These are phyloP conservation scores for Tetrao urogallus DNA, from an alignment of 2,113 vertebrate species.

Conservation along the genomic window DNA sequence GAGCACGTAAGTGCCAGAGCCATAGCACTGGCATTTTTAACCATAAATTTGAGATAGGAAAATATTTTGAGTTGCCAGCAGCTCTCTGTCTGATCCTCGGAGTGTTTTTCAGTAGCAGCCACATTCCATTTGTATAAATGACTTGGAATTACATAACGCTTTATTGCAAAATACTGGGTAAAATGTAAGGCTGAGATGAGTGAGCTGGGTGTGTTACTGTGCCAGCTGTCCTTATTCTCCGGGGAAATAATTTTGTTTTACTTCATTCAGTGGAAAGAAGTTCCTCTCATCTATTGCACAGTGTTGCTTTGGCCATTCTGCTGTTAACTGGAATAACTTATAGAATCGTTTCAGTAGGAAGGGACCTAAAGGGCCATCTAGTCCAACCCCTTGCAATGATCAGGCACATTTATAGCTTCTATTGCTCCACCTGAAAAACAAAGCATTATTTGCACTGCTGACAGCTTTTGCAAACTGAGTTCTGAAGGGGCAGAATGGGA, in stretches of 20 bases:
- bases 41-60: conserved; percentile 72
- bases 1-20: conserved; percentile 9
- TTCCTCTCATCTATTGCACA: background rate
- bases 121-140: conserved; percentile 56
- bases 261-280: background rate
- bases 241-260: background rate
- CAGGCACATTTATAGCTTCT: too few species aligned
- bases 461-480: background rate
- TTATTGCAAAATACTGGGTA: conserved; percentile 46
- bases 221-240: background rate
- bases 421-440: background rate
- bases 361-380: too few species aligned
- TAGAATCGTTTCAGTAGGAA: too few species aligned
- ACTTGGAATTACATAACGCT: conserved; percentile 69
- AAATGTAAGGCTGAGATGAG: conserved; percentile 5
- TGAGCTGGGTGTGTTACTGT: background rate
- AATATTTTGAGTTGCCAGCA: conserved; percentile 70
- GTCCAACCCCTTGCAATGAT: too few species aligned
- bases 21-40: conserved; percentile 37
- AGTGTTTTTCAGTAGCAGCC: conserved; percentile 72
- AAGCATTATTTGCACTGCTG: background rate
- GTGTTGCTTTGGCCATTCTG: background rate
- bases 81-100: conserved; percentile 59
- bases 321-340: background rate
- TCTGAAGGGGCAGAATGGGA: background rate